phyloP scores from a whole-genome alignment of 2,113 vertebrate species.

The Antechinus flavipes region DNA sequence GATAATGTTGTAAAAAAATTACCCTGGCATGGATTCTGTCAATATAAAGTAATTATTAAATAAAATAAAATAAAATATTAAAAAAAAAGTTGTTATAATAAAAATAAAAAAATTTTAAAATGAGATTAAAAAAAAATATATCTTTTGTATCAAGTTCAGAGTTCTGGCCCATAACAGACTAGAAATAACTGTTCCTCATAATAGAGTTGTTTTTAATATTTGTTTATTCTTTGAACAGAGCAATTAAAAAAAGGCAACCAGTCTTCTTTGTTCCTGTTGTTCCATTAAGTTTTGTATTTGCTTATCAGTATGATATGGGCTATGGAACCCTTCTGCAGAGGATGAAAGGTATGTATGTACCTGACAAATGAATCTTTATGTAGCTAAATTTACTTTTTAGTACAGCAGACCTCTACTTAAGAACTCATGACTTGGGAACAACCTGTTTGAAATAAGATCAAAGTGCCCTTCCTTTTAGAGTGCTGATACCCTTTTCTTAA shows the following conservation, averaged over 20 bases:
- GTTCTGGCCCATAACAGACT: background rate
- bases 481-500: background rate
- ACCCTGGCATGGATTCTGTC: no score
- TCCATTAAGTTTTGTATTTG: slow-evolving; percentile 90
- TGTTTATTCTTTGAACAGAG: slow-evolving; percentile 80
- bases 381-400: slow-evolving; percentile 38
- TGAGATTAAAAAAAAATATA: no score
- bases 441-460: background rate
- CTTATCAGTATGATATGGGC: slow-evolving; percentile 90
- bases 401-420: slow-evolving; percentile 8
- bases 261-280: slow-evolving; percentile 86
- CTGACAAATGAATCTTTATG: slow-evolving; percentile 37
- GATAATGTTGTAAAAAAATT: no score
- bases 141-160: no score
- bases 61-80: no score
- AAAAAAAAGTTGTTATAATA: no score
- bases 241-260: slow-evolving; percentile 88
- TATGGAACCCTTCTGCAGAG: slow-evolving; percentile 90
- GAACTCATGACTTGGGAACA: slow-evolving; percentile 12
- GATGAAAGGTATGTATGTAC: slow-evolving; percentile 87
- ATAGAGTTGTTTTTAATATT: slow-evolving; percentile 25
- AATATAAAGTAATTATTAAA: no score
- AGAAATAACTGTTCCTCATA: slow-evolving; percentile 12
- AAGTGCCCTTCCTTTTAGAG: background rate
- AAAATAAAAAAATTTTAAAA: no score